These are phyloP conservation scores for Graptemys geographica DNA, from an alignment of 2,797 vertebrate species.

Conservation along the genomic window DNA sequence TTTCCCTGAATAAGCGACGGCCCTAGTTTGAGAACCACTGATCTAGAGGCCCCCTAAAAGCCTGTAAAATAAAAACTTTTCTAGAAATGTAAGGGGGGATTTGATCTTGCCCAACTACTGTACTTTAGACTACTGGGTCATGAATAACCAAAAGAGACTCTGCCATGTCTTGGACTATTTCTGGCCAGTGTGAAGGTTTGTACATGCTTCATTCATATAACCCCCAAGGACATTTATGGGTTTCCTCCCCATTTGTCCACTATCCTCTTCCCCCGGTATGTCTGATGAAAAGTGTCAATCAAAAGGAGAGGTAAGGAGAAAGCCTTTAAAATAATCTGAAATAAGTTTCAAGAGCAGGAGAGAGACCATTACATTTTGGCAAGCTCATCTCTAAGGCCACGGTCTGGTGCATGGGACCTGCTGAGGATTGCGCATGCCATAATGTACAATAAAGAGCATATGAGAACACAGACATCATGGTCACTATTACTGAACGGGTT, in stretches of 20 bases:
- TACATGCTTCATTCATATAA: not conserved
- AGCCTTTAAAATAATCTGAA: not conserved
- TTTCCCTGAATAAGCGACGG: too few relatives aligned
- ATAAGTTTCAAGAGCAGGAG: not conserved
- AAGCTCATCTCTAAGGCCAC: not conserved
- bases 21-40: too few relatives aligned
- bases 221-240: constrained; percentile 4
- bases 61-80: not conserved
- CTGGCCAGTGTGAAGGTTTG: constrained; percentile 10
- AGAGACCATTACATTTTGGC: not conserved
- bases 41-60: not conserved
- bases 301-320: not conserved
- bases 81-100: not conserved
- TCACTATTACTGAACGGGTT: too few relatives aligned
- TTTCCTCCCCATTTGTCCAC: not conserved
- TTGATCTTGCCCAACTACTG: not conserved
- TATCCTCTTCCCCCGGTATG: not conserved
- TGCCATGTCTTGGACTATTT: not conserved
- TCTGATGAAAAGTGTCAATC: not conserved
- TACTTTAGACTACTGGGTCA: not conserved
- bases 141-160: not conserved
- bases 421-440: not conserved
- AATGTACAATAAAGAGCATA: not conserved
- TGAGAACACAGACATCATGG: not conserved
- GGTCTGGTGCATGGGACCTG: not conserved